These are phyloP conservation scores for Linnaemya tessellans DNA, from an alignment of 2,888 invertebrate species.

Conservation along the genomic window DNA sequence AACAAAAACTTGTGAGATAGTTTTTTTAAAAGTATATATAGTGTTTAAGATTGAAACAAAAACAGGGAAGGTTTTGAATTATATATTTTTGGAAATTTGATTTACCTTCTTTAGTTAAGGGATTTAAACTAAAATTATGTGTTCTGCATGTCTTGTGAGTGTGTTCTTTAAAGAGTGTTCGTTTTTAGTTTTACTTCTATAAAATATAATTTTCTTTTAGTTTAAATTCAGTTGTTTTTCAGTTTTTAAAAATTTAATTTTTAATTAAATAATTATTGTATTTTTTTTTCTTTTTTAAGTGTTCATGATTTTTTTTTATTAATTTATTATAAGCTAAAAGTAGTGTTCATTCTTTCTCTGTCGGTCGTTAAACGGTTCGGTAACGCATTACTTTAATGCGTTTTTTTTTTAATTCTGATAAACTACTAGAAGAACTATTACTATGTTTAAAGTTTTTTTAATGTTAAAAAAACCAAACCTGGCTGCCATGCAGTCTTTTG, in stretches of 20 bases:
- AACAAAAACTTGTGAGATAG: constrained; percentile 51
- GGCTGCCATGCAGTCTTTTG: constrained; percentile 71
- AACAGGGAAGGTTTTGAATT: constrained; percentile 3
- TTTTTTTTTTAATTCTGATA: constrained; percentile 64
- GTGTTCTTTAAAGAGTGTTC: constrained; percentile 58
- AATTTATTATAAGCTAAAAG: constrained; percentile 71
- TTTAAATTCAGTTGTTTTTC: constrained; percentile 76
- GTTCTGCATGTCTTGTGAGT: constrained; percentile 33
- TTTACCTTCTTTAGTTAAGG: constrained; percentile 12
- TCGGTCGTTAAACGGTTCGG: constrained; percentile 72
- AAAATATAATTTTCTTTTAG: constrained; percentile 75
- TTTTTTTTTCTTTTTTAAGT: constrained; percentile 72
- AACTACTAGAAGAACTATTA: constrained; percentile 70
- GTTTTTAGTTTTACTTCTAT: constrained; percentile 62
- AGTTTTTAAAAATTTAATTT: constrained; percentile 73
- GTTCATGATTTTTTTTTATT: constrained; percentile 70
- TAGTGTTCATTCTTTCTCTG: constrained; percentile 63
- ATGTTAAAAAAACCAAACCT: constrained; percentile 62
- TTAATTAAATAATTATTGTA: constrained; percentile 79
- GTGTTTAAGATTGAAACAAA: constrained; percentile 17
- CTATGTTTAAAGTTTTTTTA: constrained; percentile 60
- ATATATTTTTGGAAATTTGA: constrained; percentile 23
- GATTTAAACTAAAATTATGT: constrained; percentile 15
- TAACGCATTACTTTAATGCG: constrained; percentile 67
- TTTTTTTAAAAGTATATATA: constrained; percentile 4